Conservation (phyloP, 2,888 invertebrate species). For the Lissocephala sabroskyi region DNA sequence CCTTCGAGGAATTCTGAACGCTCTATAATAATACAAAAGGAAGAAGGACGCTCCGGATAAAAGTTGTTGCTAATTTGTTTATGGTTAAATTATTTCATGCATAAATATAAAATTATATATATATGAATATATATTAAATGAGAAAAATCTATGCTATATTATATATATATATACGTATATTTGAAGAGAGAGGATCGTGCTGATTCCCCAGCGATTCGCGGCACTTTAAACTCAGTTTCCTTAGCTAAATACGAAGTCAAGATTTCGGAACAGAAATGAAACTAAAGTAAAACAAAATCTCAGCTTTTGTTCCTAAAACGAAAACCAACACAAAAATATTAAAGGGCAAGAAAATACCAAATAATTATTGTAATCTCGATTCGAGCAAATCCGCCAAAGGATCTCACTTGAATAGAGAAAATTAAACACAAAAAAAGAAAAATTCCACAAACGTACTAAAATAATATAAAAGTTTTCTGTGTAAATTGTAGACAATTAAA, state of each 20-base stretch:
- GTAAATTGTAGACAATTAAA: slow-evolving; percentile 28
- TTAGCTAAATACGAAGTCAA: slow-evolving; percentile 29
- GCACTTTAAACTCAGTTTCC: slow-evolving; percentile 60
- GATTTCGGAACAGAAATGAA: slow-evolving; percentile 14
- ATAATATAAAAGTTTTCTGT: slow-evolving; percentile 32
- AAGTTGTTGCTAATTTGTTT: slow-evolving; percentile 66
- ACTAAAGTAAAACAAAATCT: slow-evolving; percentile 11
- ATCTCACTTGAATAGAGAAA: no score
- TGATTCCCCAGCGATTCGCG: slow-evolving; percentile 39
- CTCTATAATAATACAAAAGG: slow-evolving; percentile 27
- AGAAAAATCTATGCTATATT: slow-evolving; percentile 12
- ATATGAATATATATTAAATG: slow-evolving; percentile 26
- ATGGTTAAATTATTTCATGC: slow-evolving; percentile 68
- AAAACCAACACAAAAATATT: slow-evolving; percentile 24
- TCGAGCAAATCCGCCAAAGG: no score
- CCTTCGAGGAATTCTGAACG: no score
- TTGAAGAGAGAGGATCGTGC: slow-evolving; percentile 23
- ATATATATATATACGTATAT: slow-evolving; percentile 22
- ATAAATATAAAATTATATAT: slow-evolving; percentile 32
- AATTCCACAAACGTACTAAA: not conserved
- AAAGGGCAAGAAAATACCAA: slow-evolving; percentile 13
- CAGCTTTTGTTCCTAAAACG: slow-evolving; percentile 49
- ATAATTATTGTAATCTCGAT: no score
- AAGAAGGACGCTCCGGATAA: slow-evolving; percentile 49
- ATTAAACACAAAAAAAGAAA: slow-evolving; percentile 19